Conservation (phyloP, 2,113 vertebrate species). For the Hydropotes inermis region DNA sequence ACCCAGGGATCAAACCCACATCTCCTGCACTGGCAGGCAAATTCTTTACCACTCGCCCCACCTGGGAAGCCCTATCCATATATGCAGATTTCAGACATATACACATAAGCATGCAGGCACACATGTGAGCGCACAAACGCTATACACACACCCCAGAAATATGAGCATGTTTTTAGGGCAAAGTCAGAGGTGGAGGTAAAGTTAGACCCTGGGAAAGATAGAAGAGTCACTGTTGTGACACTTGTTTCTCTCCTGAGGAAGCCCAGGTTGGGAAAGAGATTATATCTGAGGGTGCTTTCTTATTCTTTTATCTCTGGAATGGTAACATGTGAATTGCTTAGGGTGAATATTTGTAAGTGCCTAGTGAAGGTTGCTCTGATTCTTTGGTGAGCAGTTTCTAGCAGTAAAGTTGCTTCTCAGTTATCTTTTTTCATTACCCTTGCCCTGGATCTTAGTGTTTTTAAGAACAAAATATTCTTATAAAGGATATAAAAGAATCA, state of each 20-base stretch:
- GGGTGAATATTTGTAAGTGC: neutral
- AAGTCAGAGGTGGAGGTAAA: neutral
- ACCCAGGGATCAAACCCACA: neutral
- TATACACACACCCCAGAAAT: neutral
- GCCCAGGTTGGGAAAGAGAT: neutral
- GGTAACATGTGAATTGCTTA: neutral
- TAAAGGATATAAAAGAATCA: neutral
- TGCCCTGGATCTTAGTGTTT: neutral
- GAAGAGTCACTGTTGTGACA: neutral
- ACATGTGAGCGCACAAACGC: neutral
- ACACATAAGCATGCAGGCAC: neutral
- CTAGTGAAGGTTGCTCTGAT: neutral
- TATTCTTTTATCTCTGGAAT: neutral
- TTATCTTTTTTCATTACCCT: neutral
- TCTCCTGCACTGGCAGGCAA: neutral
- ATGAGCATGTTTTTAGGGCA: neutral
- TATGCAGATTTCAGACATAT: neutral
- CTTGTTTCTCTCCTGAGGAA: neutral
- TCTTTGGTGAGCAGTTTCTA: neutral
- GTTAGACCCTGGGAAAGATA: neutral
- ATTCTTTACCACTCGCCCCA: neutral
- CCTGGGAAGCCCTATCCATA: neutral
- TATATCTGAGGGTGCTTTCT: neutral
- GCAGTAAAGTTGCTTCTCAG: neutral
- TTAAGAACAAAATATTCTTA: slow-evolving; percentile 1